A percentile compares a stretch with the other conserved stretches of the same genome.
Conservation (phyloP, 2,888 invertebrate genomes). For the Charanyca ferruginea region DNA sequence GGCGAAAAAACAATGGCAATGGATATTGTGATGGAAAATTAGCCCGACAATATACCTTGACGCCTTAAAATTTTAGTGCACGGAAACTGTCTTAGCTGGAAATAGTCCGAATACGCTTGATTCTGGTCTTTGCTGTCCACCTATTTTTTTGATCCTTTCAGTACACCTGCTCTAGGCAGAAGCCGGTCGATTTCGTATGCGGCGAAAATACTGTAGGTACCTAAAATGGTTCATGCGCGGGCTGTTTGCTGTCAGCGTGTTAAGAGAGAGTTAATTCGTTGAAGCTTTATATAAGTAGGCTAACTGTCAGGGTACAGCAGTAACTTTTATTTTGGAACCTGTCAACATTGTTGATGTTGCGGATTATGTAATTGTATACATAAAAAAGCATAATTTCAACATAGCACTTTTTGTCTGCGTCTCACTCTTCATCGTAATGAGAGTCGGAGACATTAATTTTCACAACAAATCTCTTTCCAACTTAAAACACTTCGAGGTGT, state of each 20-base stretch:
- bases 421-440: neutral
- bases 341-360: neutral
- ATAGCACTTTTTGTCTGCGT: neutral
- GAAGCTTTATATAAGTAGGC: neutral
- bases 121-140: neutral
- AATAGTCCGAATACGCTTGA: neutral
- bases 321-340: neutral
- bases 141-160: neutral
- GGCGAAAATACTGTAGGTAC: slow-evolving; percentile 2
- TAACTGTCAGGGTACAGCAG: neutral
- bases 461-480: neutral
- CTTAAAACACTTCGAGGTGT: slow-evolving; percentile 8
- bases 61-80: neutral
- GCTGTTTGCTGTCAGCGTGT: neutral
- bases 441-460: neutral
- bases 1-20: neutral
- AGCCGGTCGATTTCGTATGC: neutral
- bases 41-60: too few relatives aligned
- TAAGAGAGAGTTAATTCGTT: neutral
- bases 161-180: neutral
- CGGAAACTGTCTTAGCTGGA: neutral
- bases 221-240: neutral
- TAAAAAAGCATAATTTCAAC: neutral
- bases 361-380: neutral
- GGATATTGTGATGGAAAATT: neutral